These are phyloP conservation scores for Volucella bombylans DNA, from an alignment of 2,888 invertebrate species.

Conservation along the genomic window DNA sequence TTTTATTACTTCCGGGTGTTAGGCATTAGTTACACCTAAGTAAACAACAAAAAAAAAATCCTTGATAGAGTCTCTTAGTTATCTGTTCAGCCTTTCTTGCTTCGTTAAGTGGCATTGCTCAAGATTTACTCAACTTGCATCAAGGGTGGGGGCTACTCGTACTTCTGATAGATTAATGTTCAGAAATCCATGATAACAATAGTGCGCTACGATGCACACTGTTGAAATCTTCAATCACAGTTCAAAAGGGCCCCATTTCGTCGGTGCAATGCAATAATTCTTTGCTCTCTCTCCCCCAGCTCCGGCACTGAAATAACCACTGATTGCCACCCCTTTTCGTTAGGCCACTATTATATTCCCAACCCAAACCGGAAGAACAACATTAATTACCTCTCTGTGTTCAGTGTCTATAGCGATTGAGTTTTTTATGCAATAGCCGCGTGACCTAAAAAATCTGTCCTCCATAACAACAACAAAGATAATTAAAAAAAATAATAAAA, in stretches of 20 bases:
- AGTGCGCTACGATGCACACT: too few relatives aligned
- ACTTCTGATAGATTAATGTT: too few relatives aligned
- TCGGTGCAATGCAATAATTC: neutral
- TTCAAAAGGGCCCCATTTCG: conserved; percentile 25
- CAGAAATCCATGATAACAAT: too few relatives aligned
- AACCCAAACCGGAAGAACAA: conserved; percentile 52
- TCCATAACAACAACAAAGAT: conserved; percentile 43
- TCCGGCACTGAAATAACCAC: conserved; percentile 24
- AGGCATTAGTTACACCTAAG: too few relatives aligned
- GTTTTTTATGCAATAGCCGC: conserved; percentile 48
- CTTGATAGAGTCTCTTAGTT: too few relatives aligned
- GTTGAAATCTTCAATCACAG: neutral
- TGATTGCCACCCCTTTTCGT: conserved; percentile 39
- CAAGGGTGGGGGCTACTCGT: too few relatives aligned
- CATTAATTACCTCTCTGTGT: conserved; percentile 59
- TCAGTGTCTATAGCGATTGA: conserved; percentile 11
- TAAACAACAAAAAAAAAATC: too few relatives aligned
- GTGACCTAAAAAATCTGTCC: conserved; percentile 59
- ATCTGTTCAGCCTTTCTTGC: too few relatives aligned
- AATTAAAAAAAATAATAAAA: conserved; percentile 38
- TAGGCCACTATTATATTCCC: conserved; percentile 4
- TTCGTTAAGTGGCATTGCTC: too few relatives aligned
- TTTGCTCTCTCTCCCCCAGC: neutral
- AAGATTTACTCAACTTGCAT: too few relatives aligned
- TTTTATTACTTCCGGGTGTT: conserved; percentile 5